These are phyloP conservation scores for Pelodiscus sinensis DNA, from an alignment of 2,113 vertebrate species.

Conservation along the genomic window DNA sequence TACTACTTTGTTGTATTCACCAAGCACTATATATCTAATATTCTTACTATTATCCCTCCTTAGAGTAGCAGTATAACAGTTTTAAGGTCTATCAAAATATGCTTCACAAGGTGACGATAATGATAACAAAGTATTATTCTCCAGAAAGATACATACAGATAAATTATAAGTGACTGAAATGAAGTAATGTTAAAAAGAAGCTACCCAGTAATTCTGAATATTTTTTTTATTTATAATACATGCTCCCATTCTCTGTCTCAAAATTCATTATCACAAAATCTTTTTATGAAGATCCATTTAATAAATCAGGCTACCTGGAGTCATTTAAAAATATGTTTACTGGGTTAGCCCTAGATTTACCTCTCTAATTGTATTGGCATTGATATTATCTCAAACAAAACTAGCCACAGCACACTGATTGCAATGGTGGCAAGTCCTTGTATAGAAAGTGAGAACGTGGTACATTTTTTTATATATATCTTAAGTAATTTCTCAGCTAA, in stretches of 20 bases:
- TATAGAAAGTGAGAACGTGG: rapidly evolving
- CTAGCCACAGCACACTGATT: background rate
- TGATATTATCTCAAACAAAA: background rate
- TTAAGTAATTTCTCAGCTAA: background rate
- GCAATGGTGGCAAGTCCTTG: background rate
- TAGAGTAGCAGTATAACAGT: background rate
- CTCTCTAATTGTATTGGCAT: background rate
- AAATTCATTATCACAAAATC: background rate
- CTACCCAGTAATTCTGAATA: rapidly evolving
- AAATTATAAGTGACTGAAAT: background rate
- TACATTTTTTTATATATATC: background rate
- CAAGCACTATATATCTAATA: background rate
- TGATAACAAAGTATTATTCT: background rate
- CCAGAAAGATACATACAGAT: background rate
- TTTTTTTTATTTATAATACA: background rate
- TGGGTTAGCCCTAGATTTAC: background rate
- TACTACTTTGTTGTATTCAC: background rate
- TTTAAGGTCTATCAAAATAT: background rate
- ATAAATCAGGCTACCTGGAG: background rate
- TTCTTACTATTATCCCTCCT: background rate
- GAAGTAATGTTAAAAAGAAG: background rate
- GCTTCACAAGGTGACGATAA: background rate
- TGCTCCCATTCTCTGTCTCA: rapidly evolving
- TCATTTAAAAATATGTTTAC: background rate
- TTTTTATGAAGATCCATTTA: background rate